phyloP scores from a whole-genome alignment of 2,797 vertebrate genomes.

The Melanotaenia parkinsoni region DNA sequence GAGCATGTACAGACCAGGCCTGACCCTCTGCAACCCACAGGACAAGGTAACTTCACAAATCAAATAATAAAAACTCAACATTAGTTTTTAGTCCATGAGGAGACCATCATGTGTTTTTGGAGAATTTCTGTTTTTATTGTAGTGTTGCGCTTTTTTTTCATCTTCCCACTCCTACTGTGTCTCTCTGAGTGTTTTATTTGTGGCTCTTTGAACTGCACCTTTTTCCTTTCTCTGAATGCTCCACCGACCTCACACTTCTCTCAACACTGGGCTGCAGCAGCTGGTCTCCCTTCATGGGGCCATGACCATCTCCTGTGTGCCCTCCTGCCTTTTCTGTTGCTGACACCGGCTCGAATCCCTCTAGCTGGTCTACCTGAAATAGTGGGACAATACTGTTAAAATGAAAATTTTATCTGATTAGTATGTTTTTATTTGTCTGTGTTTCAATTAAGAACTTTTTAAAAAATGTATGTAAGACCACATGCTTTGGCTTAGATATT shows the following conservation, averaged over 20 bases:
- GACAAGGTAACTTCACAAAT: constrained; percentile 39
- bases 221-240: constrained; percentile 48
- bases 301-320: constrained; percentile 78
- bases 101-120: constrained; percentile 8
- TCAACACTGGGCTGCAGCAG: constrained; percentile 65
- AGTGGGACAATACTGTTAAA: constrained; percentile 17
- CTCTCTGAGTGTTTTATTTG: constrained; percentile 39
- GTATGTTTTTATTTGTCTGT: background rate
- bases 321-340: constrained; percentile 74
- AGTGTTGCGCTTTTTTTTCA: constrained; percentile 22
- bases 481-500: too few relatives aligned
- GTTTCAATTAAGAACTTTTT: background rate
- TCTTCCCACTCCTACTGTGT: constrained; percentile 36
- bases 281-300: constrained; percentile 70
- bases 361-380: constrained; percentile 45
- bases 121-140: constrained; percentile 23
- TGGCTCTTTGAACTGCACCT: constrained; percentile 48
- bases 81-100: constrained; percentile 1
- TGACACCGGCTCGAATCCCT: constrained; percentile 77
- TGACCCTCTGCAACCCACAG: constrained; percentile 28
- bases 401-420: background rate
- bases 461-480: too few relatives aligned
- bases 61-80: constrained; percentile 19
- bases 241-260: constrained; percentile 70
- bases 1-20: constrained; percentile 45